Percentiles rank a stretch among this genome's conserved stretches.
Conservation (phyloP, 1,140 invertebrate genomes). For the Hylaeus anthracinus region DNA sequence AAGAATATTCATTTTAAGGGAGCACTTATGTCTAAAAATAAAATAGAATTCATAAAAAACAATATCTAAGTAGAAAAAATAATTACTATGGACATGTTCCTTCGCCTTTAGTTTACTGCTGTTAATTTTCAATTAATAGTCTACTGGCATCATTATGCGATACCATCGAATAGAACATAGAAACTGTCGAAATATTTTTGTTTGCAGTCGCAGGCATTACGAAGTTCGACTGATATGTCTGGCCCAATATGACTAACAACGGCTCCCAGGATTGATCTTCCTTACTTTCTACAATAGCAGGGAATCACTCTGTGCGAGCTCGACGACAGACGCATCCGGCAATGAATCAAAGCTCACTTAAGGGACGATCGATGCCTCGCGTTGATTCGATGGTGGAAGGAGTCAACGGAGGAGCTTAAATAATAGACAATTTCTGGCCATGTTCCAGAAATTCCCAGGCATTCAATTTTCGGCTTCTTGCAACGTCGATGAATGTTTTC, state of each 20-base stretch:
- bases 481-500: conserved; percentile 20
- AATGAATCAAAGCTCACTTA: conserved; percentile 21
- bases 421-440: conserved; percentile 16
- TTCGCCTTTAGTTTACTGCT: too few species aligned
- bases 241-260: background rate
- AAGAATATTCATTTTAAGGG: too few species aligned
- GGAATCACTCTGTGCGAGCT: background rate
- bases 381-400: background rate
- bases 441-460: background rate
- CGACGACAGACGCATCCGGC: conserved; percentile 10
- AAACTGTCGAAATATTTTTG: too few species aligned
- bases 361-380: background rate
- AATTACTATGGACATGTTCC: too few species aligned
- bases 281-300: background rate
- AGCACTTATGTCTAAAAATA: too few species aligned
- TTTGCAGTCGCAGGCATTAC: too few species aligned
- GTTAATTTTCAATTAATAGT: too few species aligned
- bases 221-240: too few species aligned
- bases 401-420: conserved; percentile 9
- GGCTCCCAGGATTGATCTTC: background rate
- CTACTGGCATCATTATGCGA: too few species aligned
- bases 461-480: conserved; percentile 4
- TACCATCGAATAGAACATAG: too few species aligned
- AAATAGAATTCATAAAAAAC: too few species aligned
- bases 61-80: too few species aligned